Base-by-base conservation (phyloP, 35 echinoderm and acorn worm genomes). In the Diadema setosum region DNA sequence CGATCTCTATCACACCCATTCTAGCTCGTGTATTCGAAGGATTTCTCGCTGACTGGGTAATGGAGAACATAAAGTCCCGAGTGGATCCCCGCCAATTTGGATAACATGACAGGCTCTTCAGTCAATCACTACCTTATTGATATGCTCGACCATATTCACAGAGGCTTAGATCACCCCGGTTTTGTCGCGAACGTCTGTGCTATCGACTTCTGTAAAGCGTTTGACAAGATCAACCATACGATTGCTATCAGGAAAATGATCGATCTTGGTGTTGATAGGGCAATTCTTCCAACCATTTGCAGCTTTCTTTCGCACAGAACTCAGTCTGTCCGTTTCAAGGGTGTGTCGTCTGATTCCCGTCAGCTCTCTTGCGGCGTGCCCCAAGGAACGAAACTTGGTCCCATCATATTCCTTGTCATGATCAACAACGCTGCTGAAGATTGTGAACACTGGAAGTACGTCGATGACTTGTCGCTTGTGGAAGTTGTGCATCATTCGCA, bases 131-230 rank as follows among this genome's bases (percentile, higher is more conserved):
- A 89, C 33, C 60, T 89, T 55, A 75, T 89, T 80, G 87, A 89
- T 9, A 21, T 87, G 0, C 20, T 45, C 26, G 6, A 87, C 16
- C 41, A 20, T 34, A 39, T 89, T 59, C 25, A 81, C 16, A 33
- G 40, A 8, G 70, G 87, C 43, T 35, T 80, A 20, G 86, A 88
- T 42, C 14, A 80, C 42, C 86, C 42, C 17, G 74, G 67, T 4
- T 32, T 58, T 30, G 57, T 59, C 82, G 64, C 45, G 29, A 33
- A 81, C 82, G 17, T 81, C 30, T 16, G 37, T 52, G 49, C 87
- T 42, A 44, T 89, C n/a, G 87, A 89, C 43, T 89, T 89, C 23
- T 59, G 45, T 17, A 82, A 89, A 32, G 87, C 87, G 36, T 82
- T 89, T 64, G 87, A 85, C 65, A 15, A 26, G 0, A 75, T 89